A percentile compares a stretch with the other conserved stretches of the same genome.
Conservation (phyloP, 2,888 invertebrate genomes). For the Drosophila paracracens region DNA sequence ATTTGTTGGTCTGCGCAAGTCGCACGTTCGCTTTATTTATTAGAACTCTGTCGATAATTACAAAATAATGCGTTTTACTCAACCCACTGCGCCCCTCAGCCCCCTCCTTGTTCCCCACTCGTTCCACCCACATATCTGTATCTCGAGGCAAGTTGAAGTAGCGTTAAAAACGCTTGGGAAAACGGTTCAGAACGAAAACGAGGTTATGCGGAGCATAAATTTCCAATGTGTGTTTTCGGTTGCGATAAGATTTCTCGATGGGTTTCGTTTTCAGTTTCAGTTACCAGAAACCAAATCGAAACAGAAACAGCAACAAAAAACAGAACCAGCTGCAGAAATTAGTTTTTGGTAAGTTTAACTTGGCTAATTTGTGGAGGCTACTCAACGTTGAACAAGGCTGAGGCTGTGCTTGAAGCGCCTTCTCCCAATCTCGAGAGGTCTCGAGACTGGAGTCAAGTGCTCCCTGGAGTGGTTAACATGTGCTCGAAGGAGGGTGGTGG, state of each 20-base stretch:
- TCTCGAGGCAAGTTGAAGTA: conserved; percentile 40
- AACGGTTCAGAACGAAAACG: conserved; percentile 54
- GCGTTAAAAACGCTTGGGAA: conserved; percentile 70
- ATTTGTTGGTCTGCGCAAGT: conserved; percentile 17
- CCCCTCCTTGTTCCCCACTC: background rate
- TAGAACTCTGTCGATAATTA: conserved; percentile 83
- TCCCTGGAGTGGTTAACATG: conserved; percentile 45
- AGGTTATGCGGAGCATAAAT: conserved; percentile 75
- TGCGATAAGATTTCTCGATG: conserved; percentile 68
- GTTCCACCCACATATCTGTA: conserved; percentile 1
- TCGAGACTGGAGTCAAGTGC: conserved; percentile 47
- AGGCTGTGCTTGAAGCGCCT: conserved; percentile 40
- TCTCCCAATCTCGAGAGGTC: conserved; percentile 61
- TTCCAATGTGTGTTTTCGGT: conserved; percentile 29
- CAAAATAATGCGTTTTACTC: conserved; percentile 81
- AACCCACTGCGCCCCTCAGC: background rate
- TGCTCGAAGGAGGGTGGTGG: background rate
- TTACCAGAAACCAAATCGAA: conserved; percentile 20
- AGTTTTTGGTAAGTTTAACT: conserved; percentile 41
- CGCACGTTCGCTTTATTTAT: conserved; percentile 74
- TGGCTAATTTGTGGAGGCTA: conserved; percentile 60
- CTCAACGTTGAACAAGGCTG: conserved; percentile 47
- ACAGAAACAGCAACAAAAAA: background rate
- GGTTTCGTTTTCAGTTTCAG: conserved; percentile 44
- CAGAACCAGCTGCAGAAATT: conserved; percentile 3